Percentiles rank a stretch among this genome's conserved stretches.
These are phyloP conservation scores for Nemurella pictetii DNA, from an alignment of 2,888 invertebrate genomes.

Conservation along the genomic window DNA sequence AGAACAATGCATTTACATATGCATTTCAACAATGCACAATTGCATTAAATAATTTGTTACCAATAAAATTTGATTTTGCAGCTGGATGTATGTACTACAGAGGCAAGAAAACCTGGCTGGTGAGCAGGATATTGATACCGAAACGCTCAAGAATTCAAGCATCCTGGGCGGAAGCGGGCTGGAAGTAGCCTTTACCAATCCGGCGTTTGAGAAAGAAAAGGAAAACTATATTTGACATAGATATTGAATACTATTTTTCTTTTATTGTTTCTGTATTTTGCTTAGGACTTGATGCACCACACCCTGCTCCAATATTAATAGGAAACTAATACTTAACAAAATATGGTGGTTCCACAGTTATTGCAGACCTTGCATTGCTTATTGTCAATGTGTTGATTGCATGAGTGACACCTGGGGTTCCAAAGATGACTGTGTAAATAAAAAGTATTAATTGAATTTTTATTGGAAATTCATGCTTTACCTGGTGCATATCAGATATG, in stretches of 20 bases:
- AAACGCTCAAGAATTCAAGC: not conserved
- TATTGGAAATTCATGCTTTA: too few relatives aligned
- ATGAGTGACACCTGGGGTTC: conserved; percentile 61
- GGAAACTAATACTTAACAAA: too few relatives aligned
- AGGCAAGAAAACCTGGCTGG: conserved; percentile 23
- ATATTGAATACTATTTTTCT: too few relatives aligned
- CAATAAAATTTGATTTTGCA: conserved; percentile 30
- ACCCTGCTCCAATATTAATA: too few relatives aligned
- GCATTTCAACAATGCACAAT: not conserved
- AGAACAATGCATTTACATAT: not conserved
- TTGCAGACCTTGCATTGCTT: too few relatives aligned
- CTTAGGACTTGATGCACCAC: too few relatives aligned
- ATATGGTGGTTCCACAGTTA: too few relatives aligned
- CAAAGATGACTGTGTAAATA: conserved; percentile 64
- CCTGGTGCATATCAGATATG: too few relatives aligned
- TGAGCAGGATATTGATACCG: not conserved
- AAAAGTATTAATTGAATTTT: too few relatives aligned
- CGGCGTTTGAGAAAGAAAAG: conserved; percentile 15
- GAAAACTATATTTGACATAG: not conserved
- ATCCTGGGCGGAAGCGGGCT: not conserved
- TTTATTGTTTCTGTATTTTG: too few relatives aligned
- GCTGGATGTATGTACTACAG: conserved; percentile 42
- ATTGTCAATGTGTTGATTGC: conserved; percentile 61
- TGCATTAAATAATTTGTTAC: not conserved
- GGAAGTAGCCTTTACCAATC: not conserved